Evolutionary conservation across 2,888 invertebrate species (phyloP).

Genomic region (Sympetrum striolatum): DNA sequence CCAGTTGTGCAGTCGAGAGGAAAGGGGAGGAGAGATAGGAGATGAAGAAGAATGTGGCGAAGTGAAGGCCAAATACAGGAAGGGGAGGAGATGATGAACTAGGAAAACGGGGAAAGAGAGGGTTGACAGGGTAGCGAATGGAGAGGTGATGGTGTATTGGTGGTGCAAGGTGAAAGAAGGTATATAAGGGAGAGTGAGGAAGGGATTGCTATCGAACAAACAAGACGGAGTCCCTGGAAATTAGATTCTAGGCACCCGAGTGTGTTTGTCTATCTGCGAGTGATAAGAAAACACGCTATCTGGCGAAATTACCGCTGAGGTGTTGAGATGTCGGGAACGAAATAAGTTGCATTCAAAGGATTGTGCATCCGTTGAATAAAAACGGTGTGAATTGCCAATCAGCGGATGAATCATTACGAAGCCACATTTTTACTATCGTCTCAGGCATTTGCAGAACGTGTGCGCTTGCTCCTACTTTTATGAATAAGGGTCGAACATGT

Average conservation of each 20-base stretch:
- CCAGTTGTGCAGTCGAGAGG: neutral
- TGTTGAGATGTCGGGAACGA: neutral
- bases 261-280: neutral
- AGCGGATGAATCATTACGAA: too few relatives aligned
- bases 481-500: too few relatives aligned
- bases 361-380: too few relatives aligned
- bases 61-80: neutral
- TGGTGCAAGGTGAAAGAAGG: neutral
- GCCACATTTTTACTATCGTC: too few relatives aligned
- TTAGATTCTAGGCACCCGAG: neutral
- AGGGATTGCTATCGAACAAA: neutral
- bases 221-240: neutral
- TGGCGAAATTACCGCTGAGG: neutral
- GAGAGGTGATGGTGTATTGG: neutral
- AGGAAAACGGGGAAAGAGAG: neutral
- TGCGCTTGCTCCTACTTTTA: too few relatives aligned
- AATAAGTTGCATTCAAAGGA: neutral
- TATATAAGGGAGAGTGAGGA: neutral
- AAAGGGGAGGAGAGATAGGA: too few relatives aligned
- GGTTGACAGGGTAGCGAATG: neutral
- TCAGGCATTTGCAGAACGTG: too few relatives aligned
- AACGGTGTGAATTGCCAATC: too few relatives aligned
- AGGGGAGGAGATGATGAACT: neutral
- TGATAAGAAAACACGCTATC: neutral
- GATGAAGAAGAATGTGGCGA: too few relatives aligned